These are phyloP conservation scores for Protomyctophum bolini DNA, from an alignment of 2,113 vertebrate genomes.

Conservation along the genomic window DNA sequence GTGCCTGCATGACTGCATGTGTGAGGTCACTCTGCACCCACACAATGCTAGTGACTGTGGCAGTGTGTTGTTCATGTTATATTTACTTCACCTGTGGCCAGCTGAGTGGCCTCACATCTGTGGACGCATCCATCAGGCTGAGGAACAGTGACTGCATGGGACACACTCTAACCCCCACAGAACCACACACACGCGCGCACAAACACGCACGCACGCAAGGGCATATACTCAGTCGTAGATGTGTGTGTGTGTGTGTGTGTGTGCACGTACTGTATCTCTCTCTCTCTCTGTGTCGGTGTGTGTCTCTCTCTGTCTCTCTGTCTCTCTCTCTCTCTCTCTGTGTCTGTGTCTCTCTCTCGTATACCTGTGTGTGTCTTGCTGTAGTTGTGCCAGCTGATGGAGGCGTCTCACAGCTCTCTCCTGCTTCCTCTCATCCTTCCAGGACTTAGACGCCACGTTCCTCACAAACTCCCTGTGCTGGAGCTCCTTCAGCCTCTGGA, in stretches of 20 bases:
- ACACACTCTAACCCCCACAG: slow-evolving; percentile 56
- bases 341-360: slow-evolving; percentile 62
- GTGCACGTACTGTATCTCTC: too few species aligned
- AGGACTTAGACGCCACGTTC: slow-evolving; percentile 97
- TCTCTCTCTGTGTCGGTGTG: neutral
- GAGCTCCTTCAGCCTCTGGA: slow-evolving; percentile 95
- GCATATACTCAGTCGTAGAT: slow-evolving; percentile 11
- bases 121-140: slow-evolving; percentile 65
- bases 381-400: slow-evolving; percentile 91
- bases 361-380: slow-evolving; percentile 90
- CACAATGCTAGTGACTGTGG: slow-evolving; percentile 18
- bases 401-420: slow-evolving; percentile 94
- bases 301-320: too few species aligned
- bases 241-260: too few species aligned
- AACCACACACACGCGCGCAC: slow-evolving; percentile 47
- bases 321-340: too few species aligned
- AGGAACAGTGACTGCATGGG: slow-evolving; percentile 61
- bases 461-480: slow-evolving; percentile 98
- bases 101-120: slow-evolving; percentile 53
- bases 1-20: too few species aligned
- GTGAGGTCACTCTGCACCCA: too few species aligned
- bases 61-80: slow-evolving; percentile 52
- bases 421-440: slow-evolving; percentile 98
- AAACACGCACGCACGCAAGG: slow-evolving; percentile 18
- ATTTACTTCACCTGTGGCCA: slow-evolving; percentile 68